Evolutionary conservation across 53 echinoderm and acorn worm species (phyloP).

Genomic region (Patiria pectinifera): DNA sequence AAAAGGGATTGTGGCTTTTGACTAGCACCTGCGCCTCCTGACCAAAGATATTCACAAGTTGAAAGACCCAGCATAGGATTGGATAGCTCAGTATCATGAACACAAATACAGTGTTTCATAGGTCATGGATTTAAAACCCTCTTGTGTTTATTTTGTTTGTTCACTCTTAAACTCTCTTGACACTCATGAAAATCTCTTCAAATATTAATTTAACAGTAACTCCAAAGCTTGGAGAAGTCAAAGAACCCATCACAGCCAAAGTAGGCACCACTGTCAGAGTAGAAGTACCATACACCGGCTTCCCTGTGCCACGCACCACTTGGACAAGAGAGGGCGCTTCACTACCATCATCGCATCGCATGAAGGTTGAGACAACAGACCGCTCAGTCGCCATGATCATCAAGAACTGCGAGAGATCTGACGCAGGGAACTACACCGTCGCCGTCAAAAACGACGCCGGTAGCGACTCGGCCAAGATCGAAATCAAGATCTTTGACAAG

Average conservation of each 20-base stretch:
- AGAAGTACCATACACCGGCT: slow-evolving; percentile 88
- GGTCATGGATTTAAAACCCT: no score
- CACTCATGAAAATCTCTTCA: background rate
- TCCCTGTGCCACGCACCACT: slow-evolving; percentile 79
- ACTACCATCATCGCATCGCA: slow-evolving; percentile 66
- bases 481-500: slow-evolving; percentile 81
- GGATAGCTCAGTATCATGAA: no score
- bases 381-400: slow-evolving; percentile 76
- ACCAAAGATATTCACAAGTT: no score
- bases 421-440: slow-evolving; percentile 84
- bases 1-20: no score
- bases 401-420: slow-evolving; percentile 73
- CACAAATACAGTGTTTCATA: no score
- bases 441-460: slow-evolving; percentile 87
- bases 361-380: slow-evolving; percentile 83
- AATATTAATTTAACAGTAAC: slow-evolving; percentile 65
- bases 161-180: no score
- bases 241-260: slow-evolving; percentile 89
- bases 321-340: slow-evolving; percentile 90
- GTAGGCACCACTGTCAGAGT: slow-evolving; percentile 84
- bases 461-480: slow-evolving; percentile 79
- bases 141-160: no score
- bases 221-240: slow-evolving; percentile 83
- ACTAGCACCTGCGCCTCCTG: no score
- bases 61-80: no score